Percentiles rank a stretch among this genome's conserved stretches.
These are phyloP conservation scores for Corythaeola cristata DNA, from an alignment of 2,113 vertebrate species.

Conservation along the genomic window DNA sequence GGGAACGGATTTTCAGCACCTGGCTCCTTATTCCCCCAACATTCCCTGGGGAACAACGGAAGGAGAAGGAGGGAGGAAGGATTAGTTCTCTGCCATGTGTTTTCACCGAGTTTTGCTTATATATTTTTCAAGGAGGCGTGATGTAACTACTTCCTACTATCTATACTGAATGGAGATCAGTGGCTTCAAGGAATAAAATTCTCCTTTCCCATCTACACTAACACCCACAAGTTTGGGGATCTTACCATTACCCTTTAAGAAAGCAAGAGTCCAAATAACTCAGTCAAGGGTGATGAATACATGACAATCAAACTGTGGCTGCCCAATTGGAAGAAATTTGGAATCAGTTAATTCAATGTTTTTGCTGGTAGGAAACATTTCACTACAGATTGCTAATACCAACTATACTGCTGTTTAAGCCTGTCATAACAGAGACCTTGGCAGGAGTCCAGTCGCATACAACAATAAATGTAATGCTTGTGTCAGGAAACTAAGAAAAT, in stretches of 20 bases:
- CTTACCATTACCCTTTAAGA: background rate
- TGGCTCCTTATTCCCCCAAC: background rate
- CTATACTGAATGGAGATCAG: background rate
- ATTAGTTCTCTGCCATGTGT: background rate
- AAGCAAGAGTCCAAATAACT: background rate
- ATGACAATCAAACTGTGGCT: background rate
- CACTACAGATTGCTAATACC: slow-evolving; percentile 20
- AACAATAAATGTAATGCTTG: slow-evolving; percentile 17
- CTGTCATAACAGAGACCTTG: slow-evolving; percentile 34
- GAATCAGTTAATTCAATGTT: background rate
- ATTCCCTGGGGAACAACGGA: background rate
- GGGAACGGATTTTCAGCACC: background rate
- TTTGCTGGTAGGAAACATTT: slow-evolving; percentile 46
- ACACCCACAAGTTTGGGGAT: background rate
- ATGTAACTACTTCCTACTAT: background rate
- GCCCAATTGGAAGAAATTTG: background rate
- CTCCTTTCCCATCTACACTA: background rate
- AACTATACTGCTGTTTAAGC: background rate
- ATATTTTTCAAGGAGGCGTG: background rate
- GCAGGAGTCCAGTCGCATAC: background rate
- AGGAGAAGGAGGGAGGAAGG: background rate
- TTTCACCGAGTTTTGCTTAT: background rate
- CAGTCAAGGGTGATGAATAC: background rate
- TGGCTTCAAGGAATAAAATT: background rate
- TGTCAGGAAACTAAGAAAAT: slow-evolving; percentile 1